phyloP scores from a whole-genome alignment of 2,113 vertebrate genomes.

The Petroica traversi region DNA sequence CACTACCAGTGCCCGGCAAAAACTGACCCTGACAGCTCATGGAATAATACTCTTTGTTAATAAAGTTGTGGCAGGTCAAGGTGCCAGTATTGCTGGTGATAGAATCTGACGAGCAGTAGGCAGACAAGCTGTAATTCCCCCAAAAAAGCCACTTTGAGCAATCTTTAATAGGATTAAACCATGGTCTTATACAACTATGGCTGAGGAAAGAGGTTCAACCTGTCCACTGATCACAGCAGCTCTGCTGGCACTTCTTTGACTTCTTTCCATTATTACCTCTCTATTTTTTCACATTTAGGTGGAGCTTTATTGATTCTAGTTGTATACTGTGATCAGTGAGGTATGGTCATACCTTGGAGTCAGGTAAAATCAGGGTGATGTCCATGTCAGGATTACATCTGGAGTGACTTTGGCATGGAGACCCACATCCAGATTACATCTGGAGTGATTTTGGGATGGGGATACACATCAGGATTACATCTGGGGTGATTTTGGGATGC shows the following conservation, averaged over 20 bases:
- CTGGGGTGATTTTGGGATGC: neutral
- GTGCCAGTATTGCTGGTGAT: rapidly evolving
- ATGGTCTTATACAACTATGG: neutral
- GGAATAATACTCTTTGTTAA: neutral
- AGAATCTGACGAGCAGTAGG: neutral
- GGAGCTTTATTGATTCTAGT: neutral
- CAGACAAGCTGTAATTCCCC: neutral
- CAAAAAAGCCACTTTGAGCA: too few species aligned
- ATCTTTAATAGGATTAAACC: too few species aligned
- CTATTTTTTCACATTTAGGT: neutral
- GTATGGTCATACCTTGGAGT: rapidly evolving
- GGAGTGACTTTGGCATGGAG: neutral
- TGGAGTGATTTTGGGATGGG: neutral
- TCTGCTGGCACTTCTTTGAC: neutral
- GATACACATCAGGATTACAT: rapidly evolving
- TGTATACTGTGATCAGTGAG: neutral
- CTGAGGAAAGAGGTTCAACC: neutral
- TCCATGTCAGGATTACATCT: rapidly evolving
- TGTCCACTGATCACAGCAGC: neutral
- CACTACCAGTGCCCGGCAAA: too few species aligned
- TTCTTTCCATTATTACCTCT: neutral
- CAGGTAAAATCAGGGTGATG: neutral
- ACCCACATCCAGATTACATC: too few species aligned
- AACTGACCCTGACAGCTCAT: neutral
- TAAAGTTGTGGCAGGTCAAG: neutral